These are phyloP conservation scores for Pentamera pediparva DNA, from an alignment of 53 echinoderm and acorn worm species.

Conservation along the genomic window DNA sequence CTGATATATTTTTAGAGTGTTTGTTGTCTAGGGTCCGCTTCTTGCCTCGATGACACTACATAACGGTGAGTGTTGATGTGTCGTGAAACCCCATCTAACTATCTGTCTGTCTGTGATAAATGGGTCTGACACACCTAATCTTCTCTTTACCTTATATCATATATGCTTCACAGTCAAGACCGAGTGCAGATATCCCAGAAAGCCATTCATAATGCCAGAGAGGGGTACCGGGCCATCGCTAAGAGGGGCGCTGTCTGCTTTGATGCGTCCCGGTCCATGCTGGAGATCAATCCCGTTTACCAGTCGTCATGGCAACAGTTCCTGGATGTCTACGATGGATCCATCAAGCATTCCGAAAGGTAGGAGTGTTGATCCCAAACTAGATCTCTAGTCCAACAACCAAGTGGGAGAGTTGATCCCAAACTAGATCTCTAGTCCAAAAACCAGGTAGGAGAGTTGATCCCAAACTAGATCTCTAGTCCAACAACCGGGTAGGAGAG, in stretches of 20 bases:
- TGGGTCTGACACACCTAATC: too few relatives aligned
- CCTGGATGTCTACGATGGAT: slow-evolving; percentile 87
- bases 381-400: too few relatives aligned
- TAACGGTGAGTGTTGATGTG: not conserved
- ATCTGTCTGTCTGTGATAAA: not conserved
- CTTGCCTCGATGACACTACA: too few relatives aligned
- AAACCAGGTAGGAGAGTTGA: too few relatives aligned
- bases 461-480: too few relatives aligned
- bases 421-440: too few relatives aligned
- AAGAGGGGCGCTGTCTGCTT: slow-evolving; percentile 93
- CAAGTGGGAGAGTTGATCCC: too few relatives aligned
- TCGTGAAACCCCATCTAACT: not conserved
- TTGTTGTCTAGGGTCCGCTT: too few relatives aligned
- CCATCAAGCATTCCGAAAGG: slow-evolving; percentile 97
- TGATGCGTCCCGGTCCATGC: slow-evolving; percentile 71
- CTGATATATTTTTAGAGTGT: too few relatives aligned
- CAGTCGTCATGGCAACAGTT: slow-evolving; percentile 94
- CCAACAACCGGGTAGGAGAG: too few relatives aligned
- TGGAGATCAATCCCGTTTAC: slow-evolving; percentile 72
- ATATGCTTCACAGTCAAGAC: slow-evolving; percentile 78
- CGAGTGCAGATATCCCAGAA: slow-evolving; percentile 78
- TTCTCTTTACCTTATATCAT: too few relatives aligned
- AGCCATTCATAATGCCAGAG: slow-evolving; percentile 86
- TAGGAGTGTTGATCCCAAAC: too few relatives aligned
- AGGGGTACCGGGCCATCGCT: slow-evolving; percentile 91